A percentile compares a stretch with the other conserved stretches of the same genome.
Conservation (phyloP, 1,140 invertebrate genomes). For the Aphidius ervi region DNA sequence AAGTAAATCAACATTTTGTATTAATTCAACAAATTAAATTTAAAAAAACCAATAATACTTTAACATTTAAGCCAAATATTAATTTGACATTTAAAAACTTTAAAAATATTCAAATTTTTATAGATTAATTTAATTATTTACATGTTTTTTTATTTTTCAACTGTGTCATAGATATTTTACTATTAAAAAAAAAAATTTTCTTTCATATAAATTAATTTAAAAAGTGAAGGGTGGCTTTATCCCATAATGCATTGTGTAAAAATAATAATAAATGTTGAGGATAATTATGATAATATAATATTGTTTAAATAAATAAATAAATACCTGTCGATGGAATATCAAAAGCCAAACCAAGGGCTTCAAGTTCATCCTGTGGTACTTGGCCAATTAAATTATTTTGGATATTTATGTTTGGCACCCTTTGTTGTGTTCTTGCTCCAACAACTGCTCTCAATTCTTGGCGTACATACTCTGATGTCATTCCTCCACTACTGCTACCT, state of each 20-base stretch:
- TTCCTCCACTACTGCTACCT: slow-evolving; percentile 44
- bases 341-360: slow-evolving; percentile 64
- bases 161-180: too few relatives aligned
- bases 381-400: slow-evolving; percentile 51
- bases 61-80: too few relatives aligned
- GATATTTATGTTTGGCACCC: slow-evolving; percentile 44
- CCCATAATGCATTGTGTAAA: neutral
- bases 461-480: slow-evolving; percentile 75
- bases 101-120: too few relatives aligned
- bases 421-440: slow-evolving; percentile 68
- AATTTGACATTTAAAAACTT: too few relatives aligned
- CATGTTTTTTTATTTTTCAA: neutral
- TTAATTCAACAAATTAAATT: too few relatives aligned
- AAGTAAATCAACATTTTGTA: too few relatives aligned
- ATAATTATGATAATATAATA: neutral
- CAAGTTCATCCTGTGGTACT: slow-evolving; percentile 61
- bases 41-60: too few relatives aligned
- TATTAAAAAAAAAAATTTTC: too few relatives aligned
- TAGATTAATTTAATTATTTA: too few relatives aligned
- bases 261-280: neutral
- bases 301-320: slow-evolving; percentile 19
- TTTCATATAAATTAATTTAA: too few relatives aligned
- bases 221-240: too few relatives aligned
- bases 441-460: slow-evolving; percentile 85
- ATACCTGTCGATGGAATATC: slow-evolving; percentile 65